A percentile compares a stretch with the other conserved stretches of the same genome.
These are phyloP conservation scores for Punctoribates punctum DNA, from an alignment of 2,888 invertebrate genomes.

Conservation along the genomic window DNA sequence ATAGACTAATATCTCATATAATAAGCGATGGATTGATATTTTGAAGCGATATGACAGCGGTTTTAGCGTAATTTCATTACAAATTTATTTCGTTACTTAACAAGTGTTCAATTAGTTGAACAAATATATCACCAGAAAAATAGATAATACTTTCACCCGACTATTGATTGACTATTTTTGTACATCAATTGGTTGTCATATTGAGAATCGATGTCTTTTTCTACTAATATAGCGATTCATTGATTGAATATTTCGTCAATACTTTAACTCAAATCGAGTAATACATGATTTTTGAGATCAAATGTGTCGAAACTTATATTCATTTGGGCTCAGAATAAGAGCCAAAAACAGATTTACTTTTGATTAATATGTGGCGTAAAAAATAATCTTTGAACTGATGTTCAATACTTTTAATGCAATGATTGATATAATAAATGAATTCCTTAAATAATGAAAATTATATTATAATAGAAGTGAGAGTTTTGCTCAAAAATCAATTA, in stretches of 20 bases:
- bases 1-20: no score
- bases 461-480: neutral
- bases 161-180: no score
- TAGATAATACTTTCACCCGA: no score
- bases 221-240: neutral
- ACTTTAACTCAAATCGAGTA: neutral
- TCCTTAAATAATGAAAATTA: neutral
- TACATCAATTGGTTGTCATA: neutral
- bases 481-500: neutral
- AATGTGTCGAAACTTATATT: no score
- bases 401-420: neutral
- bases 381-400: neutral
- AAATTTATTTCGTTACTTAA: no score
- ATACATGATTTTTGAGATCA: neutral
- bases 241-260: constrained; percentile 1
- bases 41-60: no score
- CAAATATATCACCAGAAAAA: no score
- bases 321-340: no score
- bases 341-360: no score
- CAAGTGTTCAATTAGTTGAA: no score
- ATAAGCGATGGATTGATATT: no score
- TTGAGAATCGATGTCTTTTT: neutral
- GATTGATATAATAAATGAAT: neutral
- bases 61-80: no score
- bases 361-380: neutral